Base-by-base conservation (phyloP, 92 coral and sea anemone genomes). In the Desmophyllum pertusum region DNA sequence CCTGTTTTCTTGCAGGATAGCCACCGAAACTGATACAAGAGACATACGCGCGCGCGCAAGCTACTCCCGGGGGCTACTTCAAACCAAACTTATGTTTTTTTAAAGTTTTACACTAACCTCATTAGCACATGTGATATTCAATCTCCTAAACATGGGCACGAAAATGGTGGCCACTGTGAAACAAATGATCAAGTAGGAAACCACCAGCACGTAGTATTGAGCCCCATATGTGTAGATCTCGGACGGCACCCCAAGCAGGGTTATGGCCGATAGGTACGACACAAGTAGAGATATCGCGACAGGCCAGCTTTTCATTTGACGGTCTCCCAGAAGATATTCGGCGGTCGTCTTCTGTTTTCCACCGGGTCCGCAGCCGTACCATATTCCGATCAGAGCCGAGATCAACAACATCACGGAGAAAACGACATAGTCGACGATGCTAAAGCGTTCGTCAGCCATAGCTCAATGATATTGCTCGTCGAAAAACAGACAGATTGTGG, bases 191-290 rank as follows among this genome's bases (percentile, higher is more conserved):
- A 94, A 84, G 71, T 94, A 94, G 27, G 98, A 94, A 31, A 94
- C 10, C 37, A 92, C 71, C 52, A 94, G 81, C 13, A 94, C 98
- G 37, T 89, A 92, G 86, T 94, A 94, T 86, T 94, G 98, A 0
- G 95, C 98, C 29, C 98, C 98, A 68, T 94, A 94, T n/a, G 98
- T 94, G 89, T 88, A 94, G 42, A 94, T 92, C 93, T 94, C 95
- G 38, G 95, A 92, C 45, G 98, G 98, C 18, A 94, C 98, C 14
- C 98, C 98, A n/a, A 94, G 93, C 9, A 94, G 92, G 4, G 98
- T 94, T 51, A 94, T 94, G 50, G 98, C 98, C 17, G 98, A 94
- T 13, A 94, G 93, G 50, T 92, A 94, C 9, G 98, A 92, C 78
- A 89, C 98, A 2, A 93, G 93, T 9, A 93, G 85, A 0, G 98